phyloP scores from a whole-genome alignment of 2,888 invertebrate genomes.

The Nemurella pictetii region DNA sequence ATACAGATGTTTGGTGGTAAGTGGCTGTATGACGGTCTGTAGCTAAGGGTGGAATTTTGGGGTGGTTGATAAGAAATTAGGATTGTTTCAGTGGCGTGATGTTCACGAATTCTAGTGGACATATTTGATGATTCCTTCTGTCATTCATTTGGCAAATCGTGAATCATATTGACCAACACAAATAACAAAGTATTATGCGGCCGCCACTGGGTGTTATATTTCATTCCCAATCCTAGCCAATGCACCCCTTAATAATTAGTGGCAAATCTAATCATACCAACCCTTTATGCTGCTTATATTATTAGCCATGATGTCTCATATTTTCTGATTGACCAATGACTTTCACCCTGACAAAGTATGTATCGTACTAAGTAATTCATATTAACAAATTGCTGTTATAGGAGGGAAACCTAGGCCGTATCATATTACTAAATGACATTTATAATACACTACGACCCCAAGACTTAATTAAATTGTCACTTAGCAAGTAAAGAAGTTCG shows the following conservation, averaged over 20 bases:
- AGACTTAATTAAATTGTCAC: not conserved
- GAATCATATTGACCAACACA: too few relatives aligned
- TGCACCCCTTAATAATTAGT: not conserved
- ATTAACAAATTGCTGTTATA: not conserved
- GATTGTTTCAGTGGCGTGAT: not conserved
- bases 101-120: not conserved
- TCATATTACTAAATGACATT: not conserved
- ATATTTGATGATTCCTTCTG: too few relatives aligned
- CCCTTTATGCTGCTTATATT: not conserved
- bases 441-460: too few relatives aligned
- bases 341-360: not conserved
- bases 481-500: not conserved
- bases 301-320: not conserved
- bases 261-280: not conserved
- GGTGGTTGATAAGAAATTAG: not conserved
- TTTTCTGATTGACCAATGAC: not conserved
- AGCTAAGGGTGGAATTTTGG: not conserved
- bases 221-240: too few relatives aligned
- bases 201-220: not conserved
- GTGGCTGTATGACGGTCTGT: not conserved
- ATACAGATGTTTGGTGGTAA: constrained; percentile 1
- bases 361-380: not conserved
- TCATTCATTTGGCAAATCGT: too few relatives aligned
- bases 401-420: not conserved
- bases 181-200: too few relatives aligned